phyloP scores from a whole-genome alignment of 1,140 invertebrate genomes.

The Drosophila micromelanica region DNA sequence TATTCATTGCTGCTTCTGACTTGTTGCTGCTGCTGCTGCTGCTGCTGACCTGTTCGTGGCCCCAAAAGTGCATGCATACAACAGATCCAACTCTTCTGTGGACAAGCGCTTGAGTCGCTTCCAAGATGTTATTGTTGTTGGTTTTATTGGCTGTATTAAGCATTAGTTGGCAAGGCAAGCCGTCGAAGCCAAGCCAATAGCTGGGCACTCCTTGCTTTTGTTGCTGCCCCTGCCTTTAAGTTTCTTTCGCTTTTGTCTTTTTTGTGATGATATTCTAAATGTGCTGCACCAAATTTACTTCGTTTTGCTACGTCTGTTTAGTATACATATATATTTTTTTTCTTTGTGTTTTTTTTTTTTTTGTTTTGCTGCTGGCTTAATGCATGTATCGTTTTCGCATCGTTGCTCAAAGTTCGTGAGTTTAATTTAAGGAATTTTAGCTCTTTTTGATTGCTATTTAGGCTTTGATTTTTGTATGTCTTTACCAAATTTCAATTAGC shows the following conservation, averaged over 20 bases:
- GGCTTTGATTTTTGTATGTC: conserved; percentile 54
- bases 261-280: conserved; percentile 80
- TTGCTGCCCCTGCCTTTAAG: conserved; percentile 38
- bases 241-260: conserved; percentile 42
- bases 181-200: conserved; percentile 55
- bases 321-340: conserved; percentile 10
- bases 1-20: conserved; percentile 44
- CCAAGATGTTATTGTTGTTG: conserved; percentile 57
- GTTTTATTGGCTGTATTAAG: conserved; percentile 82
- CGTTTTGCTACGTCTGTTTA: conserved; percentile 56
- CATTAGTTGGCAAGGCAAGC: conserved; percentile 73
- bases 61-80: conserved; percentile 78
- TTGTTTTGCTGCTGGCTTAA: conserved; percentile 50
- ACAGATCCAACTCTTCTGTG: conserved; percentile 39
- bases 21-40: conserved; percentile 53
- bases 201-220: conserved; percentile 76
- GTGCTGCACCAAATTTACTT: conserved; percentile 79
- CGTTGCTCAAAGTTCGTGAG: conserved; percentile 77
- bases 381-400: conserved; percentile 82
- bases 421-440: conserved; percentile 82
- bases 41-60: conserved; percentile 78
- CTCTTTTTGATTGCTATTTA: conserved; percentile 82
- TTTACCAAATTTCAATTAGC: conserved; percentile 74
- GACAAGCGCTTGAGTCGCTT: conserved; percentile 65
- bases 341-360: conserved; percentile 25